Evolutionary conservation across 2,113 vertebrate species (phyloP).

Genomic region (Motacilla alba): DNA sequence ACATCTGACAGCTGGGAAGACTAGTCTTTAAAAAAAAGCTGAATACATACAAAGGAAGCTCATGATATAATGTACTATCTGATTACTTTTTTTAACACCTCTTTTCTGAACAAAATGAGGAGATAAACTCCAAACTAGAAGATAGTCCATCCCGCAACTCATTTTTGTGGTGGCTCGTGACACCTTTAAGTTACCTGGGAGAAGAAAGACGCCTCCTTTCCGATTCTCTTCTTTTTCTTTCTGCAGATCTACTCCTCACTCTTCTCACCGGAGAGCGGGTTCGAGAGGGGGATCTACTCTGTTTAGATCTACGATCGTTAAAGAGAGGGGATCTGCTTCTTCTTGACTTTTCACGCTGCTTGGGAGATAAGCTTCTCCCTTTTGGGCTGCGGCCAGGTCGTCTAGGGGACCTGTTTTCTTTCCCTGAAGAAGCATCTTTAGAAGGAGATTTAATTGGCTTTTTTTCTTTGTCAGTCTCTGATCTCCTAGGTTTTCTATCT

Average conservation of each 20-base stretch:
- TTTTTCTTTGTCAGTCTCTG: slow-evolving; percentile 86
- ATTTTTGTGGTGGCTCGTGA: neutral
- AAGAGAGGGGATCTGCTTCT: slow-evolving; percentile 76
- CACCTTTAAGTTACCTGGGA: slow-evolving; percentile 74
- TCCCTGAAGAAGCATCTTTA: slow-evolving; percentile 95
- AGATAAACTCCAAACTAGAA: neutral
- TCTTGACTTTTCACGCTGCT: slow-evolving; percentile 78
- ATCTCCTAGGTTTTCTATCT: slow-evolving; percentile 80
- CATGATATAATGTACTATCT: neutral
- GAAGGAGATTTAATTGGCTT: slow-evolving; percentile 92
- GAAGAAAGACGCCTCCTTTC: slow-evolving; percentile 88
- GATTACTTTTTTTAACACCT: neutral
- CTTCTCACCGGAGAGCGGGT: slow-evolving; percentile 82
- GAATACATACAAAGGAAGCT: neutral
- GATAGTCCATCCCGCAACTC: fast-evolving
- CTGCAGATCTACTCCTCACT: slow-evolving; percentile 86
- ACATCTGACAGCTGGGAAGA: neutral
- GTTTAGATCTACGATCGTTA: slow-evolving; percentile 81
- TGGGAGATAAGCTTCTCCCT: slow-evolving; percentile 88
- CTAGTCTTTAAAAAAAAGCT: neutral
- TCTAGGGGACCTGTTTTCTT: slow-evolving; percentile 93
- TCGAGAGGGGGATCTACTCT: slow-evolving; percentile 86
- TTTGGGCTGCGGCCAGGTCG: slow-evolving; percentile 79
- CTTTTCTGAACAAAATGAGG: neutral
- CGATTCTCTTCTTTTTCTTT: slow-evolving; percentile 84